Conservation (phyloP, 1,140 invertebrate genomes). For the Pseudobourletiella spinata region DNA sequence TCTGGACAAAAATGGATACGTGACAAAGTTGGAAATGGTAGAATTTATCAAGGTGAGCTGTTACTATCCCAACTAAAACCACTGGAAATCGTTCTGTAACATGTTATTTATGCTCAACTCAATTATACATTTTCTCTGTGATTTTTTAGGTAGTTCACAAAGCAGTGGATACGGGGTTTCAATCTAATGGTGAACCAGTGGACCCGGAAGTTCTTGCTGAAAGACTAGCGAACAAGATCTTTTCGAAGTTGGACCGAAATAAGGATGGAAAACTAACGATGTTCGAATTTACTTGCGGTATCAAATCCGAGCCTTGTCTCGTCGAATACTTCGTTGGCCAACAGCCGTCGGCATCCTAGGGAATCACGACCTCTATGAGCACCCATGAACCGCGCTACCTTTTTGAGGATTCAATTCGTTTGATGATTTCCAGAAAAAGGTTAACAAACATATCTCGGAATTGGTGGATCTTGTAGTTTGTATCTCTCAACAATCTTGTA, state of each 20-base stretch:
- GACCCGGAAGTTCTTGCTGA: neutral
- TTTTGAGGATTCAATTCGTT: no score
- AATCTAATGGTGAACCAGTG: neutral
- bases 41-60: neutral
- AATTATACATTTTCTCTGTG: no score
- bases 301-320: neutral
- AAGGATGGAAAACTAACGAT: neutral
- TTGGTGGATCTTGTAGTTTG: no score
- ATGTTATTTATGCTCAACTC: no score
- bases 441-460: no score
- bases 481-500: no score
- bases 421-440: no score
- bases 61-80: no score
- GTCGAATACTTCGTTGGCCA: neutral
- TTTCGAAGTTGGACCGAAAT: neutral
- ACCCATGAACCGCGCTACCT: no score
- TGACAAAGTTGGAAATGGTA: neutral
- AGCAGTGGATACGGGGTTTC: neutral
- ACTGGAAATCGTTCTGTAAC: no score
- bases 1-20: slow-evolving; percentile 1
- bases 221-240: neutral
- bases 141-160: neutral
- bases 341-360: no score
- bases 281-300: slow-evolving; percentile 2
- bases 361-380: no score